Conservation (phyloP, 2,797 vertebrate species). For the Sebastes matsubarae region DNA sequence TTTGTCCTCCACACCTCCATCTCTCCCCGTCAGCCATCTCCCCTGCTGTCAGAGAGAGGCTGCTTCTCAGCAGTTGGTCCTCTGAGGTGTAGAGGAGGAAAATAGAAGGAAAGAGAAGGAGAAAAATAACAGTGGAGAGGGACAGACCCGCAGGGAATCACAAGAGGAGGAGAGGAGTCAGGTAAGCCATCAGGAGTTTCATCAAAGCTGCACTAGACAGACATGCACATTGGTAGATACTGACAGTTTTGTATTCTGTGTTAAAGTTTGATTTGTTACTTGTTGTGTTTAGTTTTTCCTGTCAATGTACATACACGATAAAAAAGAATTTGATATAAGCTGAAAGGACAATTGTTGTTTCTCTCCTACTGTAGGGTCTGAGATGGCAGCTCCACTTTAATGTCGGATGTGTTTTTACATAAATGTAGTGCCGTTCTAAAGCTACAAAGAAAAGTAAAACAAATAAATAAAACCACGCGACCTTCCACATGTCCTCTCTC, state of each 20-base stretch:
- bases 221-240: neutral
- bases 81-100: constrained; percentile 36
- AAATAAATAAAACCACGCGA: neutral
- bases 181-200: constrained; percentile 11
- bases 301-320: neutral
- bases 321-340: neutral
- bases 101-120: constrained; percentile 25
- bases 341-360: neutral
- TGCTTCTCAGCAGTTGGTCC: constrained; percentile 57
- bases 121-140: constrained; percentile 16
- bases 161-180: constrained; percentile 2
- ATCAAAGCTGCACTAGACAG: neutral
- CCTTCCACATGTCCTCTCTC: neutral
- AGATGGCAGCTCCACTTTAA: neutral
- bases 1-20: constrained; percentile 35
- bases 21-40: constrained; percentile 32
- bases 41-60: constrained; percentile 63
- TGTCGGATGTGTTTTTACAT: neutral
- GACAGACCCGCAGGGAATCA: constrained; percentile 10
- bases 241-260: constrained; percentile 9
- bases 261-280: neutral
- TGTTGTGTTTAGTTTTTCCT: neutral
- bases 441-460: neutral
- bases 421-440: neutral
- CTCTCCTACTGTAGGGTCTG: neutral